A percentile compares a stretch with the other conserved stretches of the same genome.
phyloP scores from a whole-genome alignment of 2,797 vertebrate species.

The Erpetoichthys calabaricus region DNA sequence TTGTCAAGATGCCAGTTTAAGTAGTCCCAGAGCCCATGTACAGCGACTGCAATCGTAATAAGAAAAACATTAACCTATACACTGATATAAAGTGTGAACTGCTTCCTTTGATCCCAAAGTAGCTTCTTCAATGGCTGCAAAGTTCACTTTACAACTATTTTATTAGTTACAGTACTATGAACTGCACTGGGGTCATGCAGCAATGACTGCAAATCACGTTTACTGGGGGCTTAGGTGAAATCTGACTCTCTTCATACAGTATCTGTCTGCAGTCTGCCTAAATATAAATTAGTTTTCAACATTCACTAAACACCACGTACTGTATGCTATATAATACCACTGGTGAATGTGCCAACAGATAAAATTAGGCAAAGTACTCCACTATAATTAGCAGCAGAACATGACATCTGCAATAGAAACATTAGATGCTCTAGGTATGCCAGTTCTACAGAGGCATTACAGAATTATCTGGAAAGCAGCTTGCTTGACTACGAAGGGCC shows the following conservation, averaged over 20 bases:
- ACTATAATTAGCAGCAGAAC: slow-evolving; percentile 15
- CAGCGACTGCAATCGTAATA: too few species aligned
- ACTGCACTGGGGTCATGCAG: slow-evolving; percentile 30
- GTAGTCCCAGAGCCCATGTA: too few species aligned
- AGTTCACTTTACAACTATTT: too few species aligned
- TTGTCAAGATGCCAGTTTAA: too few species aligned
- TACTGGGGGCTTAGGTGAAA: slow-evolving; percentile 34
- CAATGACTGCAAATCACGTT: slow-evolving; percentile 20
- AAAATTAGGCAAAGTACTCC: slow-evolving; percentile 9
- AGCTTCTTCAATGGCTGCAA: too few species aligned
- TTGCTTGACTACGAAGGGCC: too few species aligned
- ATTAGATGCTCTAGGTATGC: slow-evolving; percentile 1
- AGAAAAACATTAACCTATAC: too few species aligned
- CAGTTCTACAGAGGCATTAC: neutral
- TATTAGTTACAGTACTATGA: slow-evolving; percentile 7
- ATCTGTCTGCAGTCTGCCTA: slow-evolving; percentile 19
- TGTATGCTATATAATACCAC: slow-evolving; percentile 1
- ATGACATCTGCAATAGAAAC: slow-evolving; percentile 17
- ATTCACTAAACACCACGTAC: neutral
- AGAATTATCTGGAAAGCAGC: neutral
- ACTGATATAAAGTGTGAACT: too few species aligned
- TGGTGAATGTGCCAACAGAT: slow-evolving; percentile 9
- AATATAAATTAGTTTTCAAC: slow-evolving; percentile 1
- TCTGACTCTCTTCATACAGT: slow-evolving; percentile 24
- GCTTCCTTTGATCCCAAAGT: too few species aligned